phyloP scores from a whole-genome alignment of 2,888 invertebrate species.

The Brachycybe producta region DNA sequence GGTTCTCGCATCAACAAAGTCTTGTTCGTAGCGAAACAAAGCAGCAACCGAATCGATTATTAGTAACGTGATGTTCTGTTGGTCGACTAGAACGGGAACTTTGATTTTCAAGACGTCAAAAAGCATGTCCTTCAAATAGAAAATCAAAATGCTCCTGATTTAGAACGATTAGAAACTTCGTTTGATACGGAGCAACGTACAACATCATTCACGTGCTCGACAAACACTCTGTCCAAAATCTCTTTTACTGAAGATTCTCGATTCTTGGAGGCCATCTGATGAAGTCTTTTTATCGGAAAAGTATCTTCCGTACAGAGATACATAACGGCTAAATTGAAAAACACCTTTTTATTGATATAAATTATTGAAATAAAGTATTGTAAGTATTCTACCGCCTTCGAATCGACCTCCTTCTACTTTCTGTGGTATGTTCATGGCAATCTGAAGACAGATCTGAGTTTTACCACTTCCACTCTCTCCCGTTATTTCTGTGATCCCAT shows the following conservation, averaged over 20 bases:
- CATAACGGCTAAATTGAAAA: neutral
- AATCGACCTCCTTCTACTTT: neutral
- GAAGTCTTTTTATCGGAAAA: neutral
- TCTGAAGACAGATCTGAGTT: neutral
- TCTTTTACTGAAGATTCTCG: no score
- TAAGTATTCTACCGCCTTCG: neutral
- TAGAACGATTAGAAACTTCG: neutral
- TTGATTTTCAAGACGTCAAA: neutral
- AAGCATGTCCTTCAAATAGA: neutral
- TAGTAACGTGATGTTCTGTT: neutral
- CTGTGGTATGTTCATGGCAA: neutral
- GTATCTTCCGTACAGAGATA: neutral
- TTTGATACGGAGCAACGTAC: neutral
- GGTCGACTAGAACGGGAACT: neutral
- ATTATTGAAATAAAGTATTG: neutral
- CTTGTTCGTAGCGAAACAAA: neutral
- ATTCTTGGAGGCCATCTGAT: neutral
- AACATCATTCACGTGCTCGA: neutral
- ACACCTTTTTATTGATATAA: neutral
- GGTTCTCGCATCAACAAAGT: neutral
- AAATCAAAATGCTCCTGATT: neutral
- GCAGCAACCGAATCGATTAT: conserved; percentile 1
- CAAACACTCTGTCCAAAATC: neutral
- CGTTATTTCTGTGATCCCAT: neutral
- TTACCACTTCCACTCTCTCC: conserved; percentile 3